These are phyloP conservation scores for Dicrurus megarhynchus DNA, from an alignment of 2,113 vertebrate species.

Conservation along the genomic window DNA sequence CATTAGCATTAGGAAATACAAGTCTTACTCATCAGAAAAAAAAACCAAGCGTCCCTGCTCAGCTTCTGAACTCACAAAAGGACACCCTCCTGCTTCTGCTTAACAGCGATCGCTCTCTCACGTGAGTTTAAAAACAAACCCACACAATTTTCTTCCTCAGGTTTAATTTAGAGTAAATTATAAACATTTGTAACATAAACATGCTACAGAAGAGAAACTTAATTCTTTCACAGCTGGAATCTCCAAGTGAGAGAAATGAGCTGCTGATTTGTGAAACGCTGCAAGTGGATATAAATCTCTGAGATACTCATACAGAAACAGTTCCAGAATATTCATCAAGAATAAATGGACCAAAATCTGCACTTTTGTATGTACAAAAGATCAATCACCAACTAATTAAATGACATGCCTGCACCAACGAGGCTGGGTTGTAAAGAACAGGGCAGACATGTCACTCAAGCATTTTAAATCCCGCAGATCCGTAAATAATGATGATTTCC, in stretches of 20 bases:
- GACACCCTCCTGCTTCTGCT: neutral
- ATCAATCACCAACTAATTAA: neutral
- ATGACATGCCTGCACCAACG: neutral
- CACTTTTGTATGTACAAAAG: neutral
- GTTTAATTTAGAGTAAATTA: neutral
- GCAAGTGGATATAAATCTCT: neutral
- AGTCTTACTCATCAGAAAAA: neutral
- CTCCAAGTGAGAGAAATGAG: neutral
- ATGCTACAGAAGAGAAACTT: neutral
- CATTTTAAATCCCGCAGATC: neutral
- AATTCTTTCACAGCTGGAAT: constrained; percentile 7
- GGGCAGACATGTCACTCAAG: fast-evolving
- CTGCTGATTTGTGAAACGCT: neutral
- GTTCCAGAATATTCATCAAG: neutral
- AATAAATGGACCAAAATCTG: neutral
- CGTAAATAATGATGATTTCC: neutral
- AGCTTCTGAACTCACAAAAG: neutral
- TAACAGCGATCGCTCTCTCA: neutral
- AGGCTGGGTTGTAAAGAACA: neutral
- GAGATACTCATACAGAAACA: neutral
- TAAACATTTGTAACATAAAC: neutral
- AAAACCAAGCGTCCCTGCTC: neutral
- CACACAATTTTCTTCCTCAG: neutral
- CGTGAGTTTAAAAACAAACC: neutral
- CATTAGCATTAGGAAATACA: neutral